phyloP scores from a whole-genome alignment of 2,888 invertebrate species.

The Rosalia funebris region DNA sequence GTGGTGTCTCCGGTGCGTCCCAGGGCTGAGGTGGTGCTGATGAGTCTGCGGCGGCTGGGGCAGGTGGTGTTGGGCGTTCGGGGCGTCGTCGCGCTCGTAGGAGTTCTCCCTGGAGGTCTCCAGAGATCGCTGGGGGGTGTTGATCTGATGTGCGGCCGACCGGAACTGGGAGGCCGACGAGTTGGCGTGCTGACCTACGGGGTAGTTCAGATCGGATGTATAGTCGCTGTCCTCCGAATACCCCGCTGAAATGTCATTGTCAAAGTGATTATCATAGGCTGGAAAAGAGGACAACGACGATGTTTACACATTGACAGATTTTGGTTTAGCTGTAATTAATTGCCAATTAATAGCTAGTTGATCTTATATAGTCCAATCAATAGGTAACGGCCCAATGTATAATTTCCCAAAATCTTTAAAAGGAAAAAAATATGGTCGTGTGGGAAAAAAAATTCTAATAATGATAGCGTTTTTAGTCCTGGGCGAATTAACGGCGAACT shows the following conservation, averaged over 20 bases:
- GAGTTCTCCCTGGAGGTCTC: constrained; percentile 85
- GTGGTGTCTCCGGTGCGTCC: constrained; percentile 54
- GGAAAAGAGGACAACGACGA: constrained; percentile 51
- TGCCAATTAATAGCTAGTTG: background rate
- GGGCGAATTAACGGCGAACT: too few relatives aligned
- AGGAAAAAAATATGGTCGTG: too few relatives aligned
- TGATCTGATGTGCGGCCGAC: constrained; percentile 79
- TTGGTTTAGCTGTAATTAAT: background rate
- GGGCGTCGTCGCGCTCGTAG: constrained; percentile 79
- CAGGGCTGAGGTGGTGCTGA: constrained; percentile 61
- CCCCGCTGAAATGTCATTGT: constrained; percentile 76
- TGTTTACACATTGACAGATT: constrained; percentile 6
- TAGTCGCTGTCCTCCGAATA: constrained; percentile 98
- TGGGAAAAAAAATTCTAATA: too few relatives aligned
- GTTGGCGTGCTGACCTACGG: constrained; percentile 88
- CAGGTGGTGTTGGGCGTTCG: constrained; percentile 52
- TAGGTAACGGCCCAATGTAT: too few relatives aligned
- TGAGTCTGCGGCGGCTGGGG: constrained; percentile 47
- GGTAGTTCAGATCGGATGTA: constrained; percentile 95
- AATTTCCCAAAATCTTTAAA: too few relatives aligned
- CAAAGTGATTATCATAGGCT: constrained; percentile 62
- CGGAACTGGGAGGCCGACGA: constrained; percentile 91
- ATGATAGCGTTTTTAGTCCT: too few relatives aligned
- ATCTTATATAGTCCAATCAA: too few relatives aligned
- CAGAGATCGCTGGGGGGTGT: constrained; percentile 81